Evolutionary conservation across 1,140 invertebrate species (phyloP), one percentile per base, ranked within the genome.

Genomic region (Lethrus apterus): DNA sequence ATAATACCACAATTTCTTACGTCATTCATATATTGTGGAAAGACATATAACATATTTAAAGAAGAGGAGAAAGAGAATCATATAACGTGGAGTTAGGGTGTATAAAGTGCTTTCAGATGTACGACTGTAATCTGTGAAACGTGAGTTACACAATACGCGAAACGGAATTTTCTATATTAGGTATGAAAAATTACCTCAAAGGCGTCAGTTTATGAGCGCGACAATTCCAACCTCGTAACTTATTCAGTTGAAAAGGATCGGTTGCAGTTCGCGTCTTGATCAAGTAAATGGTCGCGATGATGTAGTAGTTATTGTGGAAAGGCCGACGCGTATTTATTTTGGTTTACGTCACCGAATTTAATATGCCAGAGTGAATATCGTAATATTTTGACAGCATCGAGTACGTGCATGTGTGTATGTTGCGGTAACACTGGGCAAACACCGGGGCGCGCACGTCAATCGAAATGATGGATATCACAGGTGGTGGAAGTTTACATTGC

Each of bases 11-110:
- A n/a, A n/a, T n/a, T n/a, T n/a, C n/a, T n/a, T n/a, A n/a, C n/a
- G n/a, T n/a, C n/a, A n/a, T n/a, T n/a, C n/a, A n/a, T n/a, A n/a
- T n/a, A n/a, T n/a, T n/a, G n/a, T n/a, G n/a, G n/a, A n/a, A n/a
- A n/a, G n/a, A n/a, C n/a, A n/a, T n/a, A n/a, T n/a, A n/a, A n/a
- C n/a, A n/a, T n/a, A n/a, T n/a, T n/a, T n/a, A n/a, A n/a, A n/a
- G n/a, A n/a, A n/a, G 17, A 17, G 34, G 18, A 35, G 14, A 14
- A 36, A 21, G 17, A 38, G 35, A 17, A 17, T 31, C 43, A 18
- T 33, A 44, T 44, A 31, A 44, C 43, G 20, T n/a, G n/a, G 43
- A 44, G 35, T 38, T 38, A 38, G 19, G 40, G 40, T 14, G 24
- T 42, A 26, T 29, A 29, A 26, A 31, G 40, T 42, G 40, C 23